Conservation (phyloP, 2,113 vertebrate species). For the Epinephelus lanceolatus region DNA sequence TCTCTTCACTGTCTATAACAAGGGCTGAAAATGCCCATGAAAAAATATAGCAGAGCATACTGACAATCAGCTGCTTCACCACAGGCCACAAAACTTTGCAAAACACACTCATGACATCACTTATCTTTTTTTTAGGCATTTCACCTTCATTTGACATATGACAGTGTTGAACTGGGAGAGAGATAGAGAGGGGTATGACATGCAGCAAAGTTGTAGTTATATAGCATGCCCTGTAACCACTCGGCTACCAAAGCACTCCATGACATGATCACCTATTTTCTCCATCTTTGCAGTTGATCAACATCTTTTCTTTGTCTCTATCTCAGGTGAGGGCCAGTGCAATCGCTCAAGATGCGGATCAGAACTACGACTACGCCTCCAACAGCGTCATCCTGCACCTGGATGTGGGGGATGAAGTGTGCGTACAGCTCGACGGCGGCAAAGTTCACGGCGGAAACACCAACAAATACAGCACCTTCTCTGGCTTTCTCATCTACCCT, state of each 20-base stretch:
- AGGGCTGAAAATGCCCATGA: not conserved
- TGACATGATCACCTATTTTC: not conserved
- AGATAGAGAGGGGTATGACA: too few species aligned
- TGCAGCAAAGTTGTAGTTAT: too few species aligned
- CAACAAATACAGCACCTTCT: conserved; percentile 97
- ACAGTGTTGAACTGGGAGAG: too few species aligned
- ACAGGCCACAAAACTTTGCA: not conserved
- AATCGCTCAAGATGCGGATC: conserved; percentile 87
- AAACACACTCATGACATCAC: not conserved
- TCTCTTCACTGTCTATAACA: not conserved
- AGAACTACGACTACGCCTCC: conserved; percentile 95
- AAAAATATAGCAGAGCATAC: not conserved
- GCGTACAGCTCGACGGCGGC: conserved; percentile 92
- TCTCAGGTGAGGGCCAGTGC: conserved; percentile 91
- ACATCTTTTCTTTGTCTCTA: not conserved
- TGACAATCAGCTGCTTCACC: not conserved
- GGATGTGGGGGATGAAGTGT: conserved; percentile 94
- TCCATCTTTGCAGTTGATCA: not conserved
- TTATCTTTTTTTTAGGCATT: not conserved
- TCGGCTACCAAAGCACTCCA: too few species aligned
- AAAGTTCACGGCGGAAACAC: conserved; percentile 95
- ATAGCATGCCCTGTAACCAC: too few species aligned
- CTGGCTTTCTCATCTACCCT: conserved; percentile 94
- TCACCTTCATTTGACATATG: too few species aligned
- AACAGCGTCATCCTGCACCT: conserved; percentile 94